Evolutionary conservation across 35 echinoderm and acorn worm species (phyloP), one percentile per base, ranked within the genome.

Genomic region (Apostichopus californicus): DNA sequence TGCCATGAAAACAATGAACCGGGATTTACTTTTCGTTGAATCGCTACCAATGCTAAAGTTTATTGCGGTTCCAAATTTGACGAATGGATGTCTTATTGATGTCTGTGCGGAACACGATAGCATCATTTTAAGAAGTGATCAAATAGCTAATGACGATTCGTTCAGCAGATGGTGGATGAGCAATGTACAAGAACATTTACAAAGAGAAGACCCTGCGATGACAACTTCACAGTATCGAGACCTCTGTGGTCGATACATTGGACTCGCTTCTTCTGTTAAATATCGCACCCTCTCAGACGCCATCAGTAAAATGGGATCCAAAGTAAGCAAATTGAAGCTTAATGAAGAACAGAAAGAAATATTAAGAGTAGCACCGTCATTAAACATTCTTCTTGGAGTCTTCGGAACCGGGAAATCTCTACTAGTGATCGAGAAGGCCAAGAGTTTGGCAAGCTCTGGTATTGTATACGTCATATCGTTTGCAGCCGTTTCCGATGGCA

Each of bases 401-500:
- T 91, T 78, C 77, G 89, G 89, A 22, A 91, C 89, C 15, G 89
- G 73, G 17, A 91, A 91, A 26, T 91, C 89, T 14, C 55, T 91
- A 22, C 4, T 91, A 17, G 17, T 79, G 5, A 78, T 87, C 54
- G 1, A 52, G 15, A 90, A 53, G 68, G 88, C 88, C 53, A 70
- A 90, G 14, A 8, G 77, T 54, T n/a, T 90, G 21, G 64, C 73
- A 71, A 5, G 66, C 21, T 63, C 22, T 71, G 86, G 20, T 21
- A 54, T 79, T 79, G 89, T 68, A 9, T 79, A 91, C 28, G 61
- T 79, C 8, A 60, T 91, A 28, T 90, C 88, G 6, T 79, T 91
- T 59, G 75, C 89, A 54, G 52, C 77, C 14, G 89, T 78, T 12
- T 91, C 73, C 11, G 10, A 20, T 53, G 72, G 89, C 15, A 60